A percentile compares a stretch with the other conserved stretches of the same genome.
Conservation (phyloP, 1,140 invertebrate species). For the Camponotus vicinus region DNA sequence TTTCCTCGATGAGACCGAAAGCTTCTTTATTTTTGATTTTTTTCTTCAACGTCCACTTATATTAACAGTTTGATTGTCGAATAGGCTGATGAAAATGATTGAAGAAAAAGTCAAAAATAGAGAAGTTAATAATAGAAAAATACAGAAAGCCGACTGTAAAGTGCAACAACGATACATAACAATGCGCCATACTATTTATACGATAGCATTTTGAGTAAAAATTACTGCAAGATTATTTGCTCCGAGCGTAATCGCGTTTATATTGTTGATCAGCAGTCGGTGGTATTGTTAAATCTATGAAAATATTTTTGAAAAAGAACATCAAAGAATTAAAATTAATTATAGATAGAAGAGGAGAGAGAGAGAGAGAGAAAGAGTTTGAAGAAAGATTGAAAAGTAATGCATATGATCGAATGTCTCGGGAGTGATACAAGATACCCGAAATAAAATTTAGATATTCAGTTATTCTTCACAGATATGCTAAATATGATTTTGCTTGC, state of each 20-base stretch:
- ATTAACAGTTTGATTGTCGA: not conserved
- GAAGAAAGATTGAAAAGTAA: conserved; percentile 29
- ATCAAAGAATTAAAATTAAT: conserved; percentile 25
- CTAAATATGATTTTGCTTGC: not conserved
- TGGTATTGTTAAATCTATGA: not conserved
- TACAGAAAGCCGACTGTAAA: conserved; percentile 52
- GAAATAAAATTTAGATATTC: not conserved
- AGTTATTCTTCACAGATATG: not conserved
- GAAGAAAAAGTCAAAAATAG: not conserved
- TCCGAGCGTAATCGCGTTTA: conserved; percentile 28
- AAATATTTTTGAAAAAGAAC: conserved; percentile 3
- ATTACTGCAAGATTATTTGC: conserved; percentile 10
- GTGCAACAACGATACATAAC: conserved; percentile 79
- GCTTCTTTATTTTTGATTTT: not conserved
- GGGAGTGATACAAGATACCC: not conserved
- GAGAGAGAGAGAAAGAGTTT: no score
- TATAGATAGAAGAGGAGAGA: not conserved
- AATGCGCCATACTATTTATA: conserved; percentile 77
- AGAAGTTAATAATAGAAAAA: conserved; percentile 9
- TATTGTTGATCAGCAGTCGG: conserved; percentile 26
- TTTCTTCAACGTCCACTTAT: not conserved
- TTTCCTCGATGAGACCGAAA: not conserved
- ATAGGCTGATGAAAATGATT: not conserved
- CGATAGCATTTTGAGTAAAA: conserved; percentile 35
- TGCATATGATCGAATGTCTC: not conserved